Evolutionary conservation across 2,797 vertebrate genomes (phyloP).

Genomic region (Peromyscus aztecus): DNA sequence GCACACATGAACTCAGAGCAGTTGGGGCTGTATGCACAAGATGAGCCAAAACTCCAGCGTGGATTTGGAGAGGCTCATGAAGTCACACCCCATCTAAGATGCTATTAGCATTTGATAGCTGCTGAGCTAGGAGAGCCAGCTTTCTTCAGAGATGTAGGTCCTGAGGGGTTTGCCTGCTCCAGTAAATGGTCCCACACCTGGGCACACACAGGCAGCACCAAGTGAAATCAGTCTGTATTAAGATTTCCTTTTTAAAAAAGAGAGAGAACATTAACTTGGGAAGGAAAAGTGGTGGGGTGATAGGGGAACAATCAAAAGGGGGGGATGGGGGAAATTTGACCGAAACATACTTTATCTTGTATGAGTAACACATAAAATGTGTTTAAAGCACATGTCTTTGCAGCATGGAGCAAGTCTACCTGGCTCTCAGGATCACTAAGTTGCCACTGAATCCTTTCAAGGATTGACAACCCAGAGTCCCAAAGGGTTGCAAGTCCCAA

Average conservation of each 20-base stretch:
- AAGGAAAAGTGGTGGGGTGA: neutral
- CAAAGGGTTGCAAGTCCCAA: neutral
- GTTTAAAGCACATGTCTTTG: neutral
- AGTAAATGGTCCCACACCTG: neutral
- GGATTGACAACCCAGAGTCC: neutral
- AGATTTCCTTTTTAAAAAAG: neutral
- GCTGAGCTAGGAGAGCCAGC: neutral
- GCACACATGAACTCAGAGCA: neutral
- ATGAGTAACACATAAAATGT: neutral
- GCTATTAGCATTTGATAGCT: neutral
- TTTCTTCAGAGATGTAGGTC: neutral
- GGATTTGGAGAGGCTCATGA: neutral
- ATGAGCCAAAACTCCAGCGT: neutral
- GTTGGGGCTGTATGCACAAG: neutral
- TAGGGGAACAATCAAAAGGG: neutral
- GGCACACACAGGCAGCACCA: neutral
- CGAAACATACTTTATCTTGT: neutral
- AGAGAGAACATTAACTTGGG: neutral
- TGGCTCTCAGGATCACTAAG: neutral
- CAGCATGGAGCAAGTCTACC: neutral
- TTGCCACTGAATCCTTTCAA: neutral
- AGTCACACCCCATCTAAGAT: neutral
- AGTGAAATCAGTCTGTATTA: neutral
- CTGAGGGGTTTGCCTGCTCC: neutral
- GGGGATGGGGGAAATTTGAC: neutral